phyloP scores from a whole-genome alignment of 2,113 vertebrate genomes.

The Dendrocopos noguchii region DNA sequence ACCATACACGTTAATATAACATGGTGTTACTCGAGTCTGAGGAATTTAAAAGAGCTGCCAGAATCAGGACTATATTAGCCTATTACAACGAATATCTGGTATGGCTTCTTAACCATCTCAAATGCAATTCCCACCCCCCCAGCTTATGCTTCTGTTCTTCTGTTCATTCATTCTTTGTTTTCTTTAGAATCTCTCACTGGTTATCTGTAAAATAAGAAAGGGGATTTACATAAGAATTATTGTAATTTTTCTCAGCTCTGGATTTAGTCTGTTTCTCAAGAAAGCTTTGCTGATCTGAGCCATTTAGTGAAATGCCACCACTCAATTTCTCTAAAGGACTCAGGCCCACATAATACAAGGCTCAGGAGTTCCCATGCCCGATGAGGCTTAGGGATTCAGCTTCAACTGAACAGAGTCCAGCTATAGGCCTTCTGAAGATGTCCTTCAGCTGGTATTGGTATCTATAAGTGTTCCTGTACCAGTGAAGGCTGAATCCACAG shows the following conservation, averaged over 20 bases:
- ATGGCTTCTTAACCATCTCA: not conserved
- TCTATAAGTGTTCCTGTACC: not conserved
- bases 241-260: not conserved
- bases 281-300: not conserved
- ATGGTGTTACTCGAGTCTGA: not conserved
- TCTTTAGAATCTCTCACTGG: not conserved
- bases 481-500: not conserved
- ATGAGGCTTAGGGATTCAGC: not conserved
- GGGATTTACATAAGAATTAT: not conserved
- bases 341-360: not conserved
- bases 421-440: not conserved
- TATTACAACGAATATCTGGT: not conserved
- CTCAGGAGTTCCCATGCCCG: not conserved
- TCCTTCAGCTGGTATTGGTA: not conserved
- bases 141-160: not conserved
- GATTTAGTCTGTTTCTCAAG: not conserved
- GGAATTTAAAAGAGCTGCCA: not conserved
- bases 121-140: too few relatives aligned
- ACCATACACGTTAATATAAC: not conserved
- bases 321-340: not conserved
- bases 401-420: not conserved
- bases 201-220: constrained; percentile 21
- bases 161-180: not conserved
- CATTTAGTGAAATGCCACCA: not conserved
- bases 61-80: not conserved